Evolutionary conservation across 2,888 invertebrate genomes (phyloP).

Genomic region (Zygogramma bicolorata): DNA sequence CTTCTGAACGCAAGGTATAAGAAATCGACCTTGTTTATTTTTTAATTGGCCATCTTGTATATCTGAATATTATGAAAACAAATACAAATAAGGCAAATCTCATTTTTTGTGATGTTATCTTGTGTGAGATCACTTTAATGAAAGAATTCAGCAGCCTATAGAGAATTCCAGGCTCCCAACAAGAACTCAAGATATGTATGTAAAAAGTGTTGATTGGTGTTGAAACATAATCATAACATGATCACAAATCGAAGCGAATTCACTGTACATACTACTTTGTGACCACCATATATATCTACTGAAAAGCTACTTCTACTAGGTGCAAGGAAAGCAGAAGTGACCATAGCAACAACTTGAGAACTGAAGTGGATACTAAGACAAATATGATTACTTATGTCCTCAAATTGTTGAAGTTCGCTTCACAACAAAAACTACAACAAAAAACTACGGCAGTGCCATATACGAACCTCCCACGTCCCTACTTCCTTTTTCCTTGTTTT

Average conservation of each 20-base stretch:
- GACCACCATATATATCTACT: constrained; percentile 41
- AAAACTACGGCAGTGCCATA: constrained; percentile 8
- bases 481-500: constrained; percentile 34
- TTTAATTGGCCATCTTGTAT: no score
- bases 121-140: background rate
- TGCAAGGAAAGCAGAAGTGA: constrained; percentile 36
- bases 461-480: constrained; percentile 48
- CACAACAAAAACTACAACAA: constrained; percentile 25
- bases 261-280: constrained; percentile 38
- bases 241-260: constrained; percentile 11
- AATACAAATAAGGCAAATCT: no score
- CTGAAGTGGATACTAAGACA: background rate
- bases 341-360: constrained; percentile 10
- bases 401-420: constrained; percentile 5
- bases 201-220: background rate
- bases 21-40: no score
- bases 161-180: background rate
- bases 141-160: background rate
- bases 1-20: no score
- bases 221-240: background rate
- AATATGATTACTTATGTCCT: background rate
- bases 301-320: constrained; percentile 46
- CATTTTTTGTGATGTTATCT: no score
- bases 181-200: background rate
- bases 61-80: no score